Evolutionary conservation across 2,113 vertebrate species (phyloP).

Genomic region (Leuciscus idus): DNA sequence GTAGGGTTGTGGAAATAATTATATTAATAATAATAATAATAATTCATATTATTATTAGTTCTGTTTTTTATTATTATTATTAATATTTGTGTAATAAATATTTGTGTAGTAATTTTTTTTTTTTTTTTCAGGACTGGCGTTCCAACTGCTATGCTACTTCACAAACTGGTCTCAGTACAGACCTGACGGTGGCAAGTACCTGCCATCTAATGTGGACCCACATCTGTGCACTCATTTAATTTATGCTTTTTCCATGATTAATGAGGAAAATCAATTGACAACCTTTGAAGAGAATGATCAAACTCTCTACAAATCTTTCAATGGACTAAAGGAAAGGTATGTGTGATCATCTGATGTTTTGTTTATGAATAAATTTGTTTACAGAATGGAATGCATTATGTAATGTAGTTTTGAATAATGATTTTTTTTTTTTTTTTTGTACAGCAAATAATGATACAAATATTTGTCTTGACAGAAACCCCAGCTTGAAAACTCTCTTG

Average conservation of each 20-base stretch:
- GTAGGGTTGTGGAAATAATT: neutral
- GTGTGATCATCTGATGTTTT: neutral
- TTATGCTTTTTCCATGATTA: slow-evolving; percentile 81
- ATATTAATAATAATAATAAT: too few relatives aligned
- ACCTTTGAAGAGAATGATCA: slow-evolving; percentile 75
- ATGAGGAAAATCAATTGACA: slow-evolving; percentile 68
- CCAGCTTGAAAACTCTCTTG: slow-evolving; percentile 75
- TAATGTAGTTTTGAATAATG: neutral
- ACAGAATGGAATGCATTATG: neutral
- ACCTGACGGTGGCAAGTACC: slow-evolving; percentile 68
- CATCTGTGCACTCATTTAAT: slow-evolving; percentile 81
- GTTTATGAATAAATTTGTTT: neutral
- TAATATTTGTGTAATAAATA: neutral
- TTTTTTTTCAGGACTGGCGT: slow-evolving; percentile 73
- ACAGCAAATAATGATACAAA: neutral
- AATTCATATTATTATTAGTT: neutral
- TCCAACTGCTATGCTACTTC: slow-evolving; percentile 84
- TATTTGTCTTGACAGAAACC: slow-evolving; percentile 67
- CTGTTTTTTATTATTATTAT: neutral
- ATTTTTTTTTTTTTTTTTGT: neutral
- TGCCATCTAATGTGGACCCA: slow-evolving; percentile 76
- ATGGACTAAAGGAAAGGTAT: slow-evolving; percentile 71
- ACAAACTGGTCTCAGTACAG: slow-evolving; percentile 87
- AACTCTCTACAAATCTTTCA: slow-evolving; percentile 74
- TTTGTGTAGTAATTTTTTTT: neutral